Percentiles rank a stretch among this genome's conserved stretches.
Evolutionary conservation across 2,797 vertebrate genomes (phyloP).

Genomic region (Adelosebastes latens): DNA sequence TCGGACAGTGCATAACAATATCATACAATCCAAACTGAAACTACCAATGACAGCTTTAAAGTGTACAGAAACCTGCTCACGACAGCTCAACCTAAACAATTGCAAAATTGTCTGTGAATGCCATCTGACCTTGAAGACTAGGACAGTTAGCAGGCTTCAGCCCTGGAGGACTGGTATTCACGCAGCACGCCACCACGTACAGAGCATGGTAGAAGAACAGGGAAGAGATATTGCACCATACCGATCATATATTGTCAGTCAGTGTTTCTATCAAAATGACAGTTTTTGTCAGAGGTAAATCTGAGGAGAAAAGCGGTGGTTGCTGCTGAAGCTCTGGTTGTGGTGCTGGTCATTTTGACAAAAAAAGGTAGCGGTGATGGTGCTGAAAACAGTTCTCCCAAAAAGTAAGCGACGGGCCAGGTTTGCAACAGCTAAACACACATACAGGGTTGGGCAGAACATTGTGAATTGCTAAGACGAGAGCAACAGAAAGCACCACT

Average conservation of each 20-base stretch:
- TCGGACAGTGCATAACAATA: not conserved
- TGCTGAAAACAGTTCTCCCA: not conserved
- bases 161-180: conserved; percentile 5
- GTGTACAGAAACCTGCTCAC: not conserved
- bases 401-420: not conserved
- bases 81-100: not conserved
- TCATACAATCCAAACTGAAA: not conserved
- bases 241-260: not conserved
- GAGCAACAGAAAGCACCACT: not conserved
- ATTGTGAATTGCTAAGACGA: not conserved
- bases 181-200: not conserved
- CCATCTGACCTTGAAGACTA: not conserved
- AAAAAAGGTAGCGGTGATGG: not conserved
- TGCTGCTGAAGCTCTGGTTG: not conserved
- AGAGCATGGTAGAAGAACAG: not conserved
- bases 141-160: not conserved
- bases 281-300: not conserved
- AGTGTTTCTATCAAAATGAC: not conserved
- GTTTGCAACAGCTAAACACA: not conserved
- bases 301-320: not conserved
- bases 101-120: not conserved
- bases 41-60: not conserved
- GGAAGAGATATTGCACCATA: not conserved
- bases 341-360: not conserved
- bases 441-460: not conserved